These are phyloP conservation scores for Pectinophora gossypiella DNA, from an alignment of 1,140 invertebrate species.

Conservation along the genomic window DNA sequence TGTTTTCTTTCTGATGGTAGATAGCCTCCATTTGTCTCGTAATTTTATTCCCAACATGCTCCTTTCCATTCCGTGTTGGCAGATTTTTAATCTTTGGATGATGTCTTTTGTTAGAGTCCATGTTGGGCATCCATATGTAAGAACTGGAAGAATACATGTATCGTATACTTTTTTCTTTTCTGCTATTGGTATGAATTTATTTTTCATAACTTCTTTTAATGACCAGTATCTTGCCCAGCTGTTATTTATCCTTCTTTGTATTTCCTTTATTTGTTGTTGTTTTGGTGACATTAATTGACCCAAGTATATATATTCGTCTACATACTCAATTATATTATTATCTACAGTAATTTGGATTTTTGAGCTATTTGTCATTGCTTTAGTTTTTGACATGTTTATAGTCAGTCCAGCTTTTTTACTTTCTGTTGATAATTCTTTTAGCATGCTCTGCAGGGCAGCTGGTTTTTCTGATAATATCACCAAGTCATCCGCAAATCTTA, in stretches of 20 bases:
- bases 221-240: not conserved
- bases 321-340: not conserved
- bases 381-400: not conserved
- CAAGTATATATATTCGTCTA: not conserved
- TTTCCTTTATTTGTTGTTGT: not conserved
- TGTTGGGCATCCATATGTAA: not conserved
- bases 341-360: not conserved
- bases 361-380: not conserved
- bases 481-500: slow-evolving; percentile 7
- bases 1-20: not conserved
- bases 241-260: not conserved
- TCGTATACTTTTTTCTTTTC: not conserved
- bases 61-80: not conserved
- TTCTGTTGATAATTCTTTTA: not conserved
- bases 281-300: not conserved
- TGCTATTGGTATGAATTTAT: not conserved
- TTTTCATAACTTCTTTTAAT: not conserved
- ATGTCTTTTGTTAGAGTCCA: not conserved
- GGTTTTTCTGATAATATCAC: not conserved
- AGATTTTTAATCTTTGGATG: not conserved
- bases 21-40: not conserved
- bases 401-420: not conserved
- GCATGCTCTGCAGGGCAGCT: not conserved
- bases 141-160: not conserved
- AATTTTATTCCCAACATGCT: not conserved